Percentiles rank a stretch among this genome's conserved stretches.
Conservation (phyloP, 2,888 invertebrate species). For the Pristionchus japonicus region DNA sequence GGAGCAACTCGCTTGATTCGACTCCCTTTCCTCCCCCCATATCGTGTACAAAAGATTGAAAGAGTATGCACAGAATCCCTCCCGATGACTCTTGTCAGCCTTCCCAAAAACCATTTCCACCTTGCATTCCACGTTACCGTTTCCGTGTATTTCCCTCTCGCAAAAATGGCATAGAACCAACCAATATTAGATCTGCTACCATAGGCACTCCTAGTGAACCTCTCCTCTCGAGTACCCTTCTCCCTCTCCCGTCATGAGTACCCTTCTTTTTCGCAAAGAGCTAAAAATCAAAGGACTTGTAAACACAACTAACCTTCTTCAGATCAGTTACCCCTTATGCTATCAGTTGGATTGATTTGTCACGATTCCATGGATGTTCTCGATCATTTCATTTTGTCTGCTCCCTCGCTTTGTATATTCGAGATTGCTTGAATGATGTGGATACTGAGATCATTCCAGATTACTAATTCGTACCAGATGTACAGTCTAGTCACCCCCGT, state of each 20-base stretch:
- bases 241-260: neutral
- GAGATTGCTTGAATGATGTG: neutral
- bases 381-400: neutral
- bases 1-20: neutral
- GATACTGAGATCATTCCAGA: neutral
- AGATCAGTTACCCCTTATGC: neutral
- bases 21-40: neutral
- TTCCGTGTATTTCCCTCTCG: neutral
- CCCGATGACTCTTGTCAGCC: neutral
- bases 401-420: neutral
- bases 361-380: neutral
- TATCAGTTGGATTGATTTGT: conserved; percentile 13
- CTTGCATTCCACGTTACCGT: neutral
- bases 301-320: too few relatives aligned
- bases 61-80: conserved; percentile 12
- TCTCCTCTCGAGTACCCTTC: neutral
- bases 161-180: neutral
- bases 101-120: neutral
- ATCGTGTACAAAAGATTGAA: neutral
- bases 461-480: neutral
- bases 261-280: neutral
- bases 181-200: neutral
- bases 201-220: neutral
- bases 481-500: conserved; percentile 15
- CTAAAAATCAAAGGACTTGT: neutral